Evolutionary conservation across 2,797 vertebrate genomes (phyloP).

Genomic region (Acanthurus leucopareius): DNA sequence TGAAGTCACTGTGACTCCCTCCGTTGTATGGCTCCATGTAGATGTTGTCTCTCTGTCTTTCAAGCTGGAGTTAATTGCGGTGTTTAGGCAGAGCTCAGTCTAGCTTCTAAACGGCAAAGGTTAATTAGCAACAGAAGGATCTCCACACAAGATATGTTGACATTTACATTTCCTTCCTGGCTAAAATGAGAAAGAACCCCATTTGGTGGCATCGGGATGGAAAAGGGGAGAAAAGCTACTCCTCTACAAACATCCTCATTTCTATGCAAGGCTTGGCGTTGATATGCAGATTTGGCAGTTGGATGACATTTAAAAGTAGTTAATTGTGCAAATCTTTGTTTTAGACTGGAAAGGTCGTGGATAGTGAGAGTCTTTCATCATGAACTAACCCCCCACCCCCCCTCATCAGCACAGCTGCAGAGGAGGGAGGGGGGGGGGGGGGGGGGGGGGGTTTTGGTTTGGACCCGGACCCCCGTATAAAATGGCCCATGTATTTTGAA

Average conservation of each 20-base stretch:
- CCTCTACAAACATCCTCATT: constrained; percentile 79
- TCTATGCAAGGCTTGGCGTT: constrained; percentile 80
- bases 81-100: constrained; percentile 80
- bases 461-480: no score
- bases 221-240: constrained; percentile 64
- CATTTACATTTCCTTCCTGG: constrained; percentile 82
- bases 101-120: constrained; percentile 81
- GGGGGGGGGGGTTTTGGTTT: constrained; percentile 66
- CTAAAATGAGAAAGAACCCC: constrained; percentile 70
- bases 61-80: constrained; percentile 81
- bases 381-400: constrained; percentile 52
- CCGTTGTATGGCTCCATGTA: constrained; percentile 54
- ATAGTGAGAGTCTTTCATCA: constrained; percentile 83
- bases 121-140: constrained; percentile 87
- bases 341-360: constrained; percentile 87
- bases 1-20: constrained; percentile 66
- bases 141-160: constrained; percentile 82
- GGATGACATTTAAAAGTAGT: constrained; percentile 90
- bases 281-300: constrained; percentile 84
- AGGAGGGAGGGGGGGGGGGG: constrained; percentile 34
- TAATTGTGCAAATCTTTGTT: constrained; percentile 91
- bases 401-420: constrained; percentile 70
- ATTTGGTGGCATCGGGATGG: constrained; percentile 64
- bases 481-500: no score
- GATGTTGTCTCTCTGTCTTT: constrained; percentile 78